A percentile compares a stretch with the other conserved stretches of the same genome.
Conservation (phyloP, 2,888 invertebrate species). For the Orchesellides sinensis region DNA sequence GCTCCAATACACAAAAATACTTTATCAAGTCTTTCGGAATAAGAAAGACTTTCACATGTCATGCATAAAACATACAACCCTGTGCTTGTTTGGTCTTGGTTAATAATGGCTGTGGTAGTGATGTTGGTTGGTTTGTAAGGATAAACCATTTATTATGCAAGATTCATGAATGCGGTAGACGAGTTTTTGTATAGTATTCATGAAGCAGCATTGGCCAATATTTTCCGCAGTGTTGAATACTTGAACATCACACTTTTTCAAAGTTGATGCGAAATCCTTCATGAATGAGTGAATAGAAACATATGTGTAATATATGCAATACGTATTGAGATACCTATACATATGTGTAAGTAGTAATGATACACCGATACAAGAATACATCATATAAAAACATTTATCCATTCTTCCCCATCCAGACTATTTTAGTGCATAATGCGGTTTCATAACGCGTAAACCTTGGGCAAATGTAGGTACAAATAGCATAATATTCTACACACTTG, state of each 20-base stretch:
- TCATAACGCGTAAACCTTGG: no score
- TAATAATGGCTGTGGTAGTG: slow-evolving; percentile 33
- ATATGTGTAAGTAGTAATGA: background rate
- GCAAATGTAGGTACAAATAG: no score
- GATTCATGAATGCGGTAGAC: slow-evolving; percentile 62
- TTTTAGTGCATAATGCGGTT: no score
- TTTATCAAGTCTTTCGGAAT: slow-evolving; percentile 52
- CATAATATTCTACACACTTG: background rate
- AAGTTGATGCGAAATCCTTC: slow-evolving; percentile 43
- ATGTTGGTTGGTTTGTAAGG: slow-evolving; percentile 49
- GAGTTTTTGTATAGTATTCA: slow-evolving; percentile 10
- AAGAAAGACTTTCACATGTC: slow-evolving; percentile 49
- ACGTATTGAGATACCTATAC: background rate
- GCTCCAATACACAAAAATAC: slow-evolving; percentile 40
- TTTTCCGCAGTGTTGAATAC: slow-evolving; percentile 66
- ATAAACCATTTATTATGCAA: slow-evolving; percentile 63
- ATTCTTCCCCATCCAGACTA: no score
- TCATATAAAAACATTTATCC: no score
- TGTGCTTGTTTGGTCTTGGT: slow-evolving; percentile 38
- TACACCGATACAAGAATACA: no score
- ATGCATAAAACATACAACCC: slow-evolving; percentile 60
- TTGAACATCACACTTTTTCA: slow-evolving; percentile 48
- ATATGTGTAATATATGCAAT: slow-evolving; percentile 1
- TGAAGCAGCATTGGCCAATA: slow-evolving; percentile 54
- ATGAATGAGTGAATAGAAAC: slow-evolving; percentile 30